phyloP scores from a whole-genome alignment of 1,140 invertebrate species.

The Ylistrum balloti region DNA sequence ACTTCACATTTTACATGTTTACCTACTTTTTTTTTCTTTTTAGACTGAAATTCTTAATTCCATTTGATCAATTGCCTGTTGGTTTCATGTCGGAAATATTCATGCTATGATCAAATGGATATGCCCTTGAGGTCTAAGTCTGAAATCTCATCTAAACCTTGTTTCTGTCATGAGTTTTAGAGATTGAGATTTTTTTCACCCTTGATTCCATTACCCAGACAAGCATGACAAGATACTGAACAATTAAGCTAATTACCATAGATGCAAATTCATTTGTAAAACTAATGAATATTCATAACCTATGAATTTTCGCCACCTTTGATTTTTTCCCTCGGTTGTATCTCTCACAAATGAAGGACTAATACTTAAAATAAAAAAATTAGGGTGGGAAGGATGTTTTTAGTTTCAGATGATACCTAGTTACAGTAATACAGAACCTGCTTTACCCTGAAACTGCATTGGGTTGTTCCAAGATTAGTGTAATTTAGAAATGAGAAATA shows the following conservation, averaged over 20 bases:
- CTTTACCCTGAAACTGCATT: not conserved
- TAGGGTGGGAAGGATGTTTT: not conserved
- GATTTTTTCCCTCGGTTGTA: not conserved
- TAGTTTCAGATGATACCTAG: not conserved
- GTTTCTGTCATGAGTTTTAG: too few species aligned
- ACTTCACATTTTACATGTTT: too few species aligned
- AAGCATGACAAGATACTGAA: not conserved
- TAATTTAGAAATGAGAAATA: not conserved
- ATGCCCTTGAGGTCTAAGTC: too few species aligned
- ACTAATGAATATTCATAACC: not conserved
- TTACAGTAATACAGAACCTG: not conserved
- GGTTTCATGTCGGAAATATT: too few species aligned
- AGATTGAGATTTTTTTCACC: too few species aligned
- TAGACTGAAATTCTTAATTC: too few species aligned
- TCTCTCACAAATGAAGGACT: not conserved
- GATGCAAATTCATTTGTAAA: not conserved
- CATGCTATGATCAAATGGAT: too few species aligned
- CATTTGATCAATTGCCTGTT: too few species aligned
- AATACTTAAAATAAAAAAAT: not conserved
- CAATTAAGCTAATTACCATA: slow-evolving; percentile 18
- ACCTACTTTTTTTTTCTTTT: too few species aligned
- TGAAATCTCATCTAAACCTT: too few species aligned
- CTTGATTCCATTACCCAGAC: too few species aligned
- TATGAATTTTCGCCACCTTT: not conserved
- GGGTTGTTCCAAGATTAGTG: not conserved